These are phyloP conservation scores for Bovichtus diacanthus DNA, from an alignment of 2,797 vertebrate genomes.

Conservation along the genomic window DNA sequence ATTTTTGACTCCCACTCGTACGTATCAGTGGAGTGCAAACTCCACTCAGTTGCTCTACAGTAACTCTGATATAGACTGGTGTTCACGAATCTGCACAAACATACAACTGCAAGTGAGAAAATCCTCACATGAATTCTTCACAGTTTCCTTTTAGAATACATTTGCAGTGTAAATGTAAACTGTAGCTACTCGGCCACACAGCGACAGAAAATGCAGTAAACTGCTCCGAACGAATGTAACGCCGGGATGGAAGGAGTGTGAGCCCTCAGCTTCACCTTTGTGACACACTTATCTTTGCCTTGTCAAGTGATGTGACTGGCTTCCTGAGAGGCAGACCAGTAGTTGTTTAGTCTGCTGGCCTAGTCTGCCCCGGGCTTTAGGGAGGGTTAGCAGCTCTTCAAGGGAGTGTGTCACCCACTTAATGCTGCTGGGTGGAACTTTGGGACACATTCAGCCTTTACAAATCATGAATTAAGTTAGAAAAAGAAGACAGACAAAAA, in stretches of 20 bases:
- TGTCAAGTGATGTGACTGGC: slow-evolving; percentile 9
- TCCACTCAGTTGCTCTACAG: neutral
- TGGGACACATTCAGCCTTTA: neutral
- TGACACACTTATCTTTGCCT: slow-evolving; percentile 19
- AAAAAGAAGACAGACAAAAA: neutral
- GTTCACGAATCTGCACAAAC: neutral
- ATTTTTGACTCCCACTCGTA: slow-evolving; percentile 30
- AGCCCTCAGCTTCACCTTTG: slow-evolving; percentile 1
- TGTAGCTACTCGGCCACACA: neutral
- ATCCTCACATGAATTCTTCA: neutral
- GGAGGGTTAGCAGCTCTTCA: slow-evolving; percentile 28
- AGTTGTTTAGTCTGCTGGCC: slow-evolving; percentile 13
- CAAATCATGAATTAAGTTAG: neutral
- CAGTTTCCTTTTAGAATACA: neutral
- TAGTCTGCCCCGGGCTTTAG: slow-evolving; percentile 8
- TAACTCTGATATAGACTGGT: neutral
- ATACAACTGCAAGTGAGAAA: neutral
- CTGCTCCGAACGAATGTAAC: neutral
- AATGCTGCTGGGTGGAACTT: neutral
- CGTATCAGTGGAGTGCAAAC: slow-evolving; percentile 5
- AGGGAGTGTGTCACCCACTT: slow-evolving; percentile 24
- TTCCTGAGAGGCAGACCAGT: slow-evolving; percentile 6
- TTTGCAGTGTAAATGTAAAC: neutral
- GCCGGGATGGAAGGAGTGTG: neutral
- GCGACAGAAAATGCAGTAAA: neutral